Base-by-base conservation (phyloP, 2,113 vertebrate genomes). In the Lates calcarifer region DNA sequence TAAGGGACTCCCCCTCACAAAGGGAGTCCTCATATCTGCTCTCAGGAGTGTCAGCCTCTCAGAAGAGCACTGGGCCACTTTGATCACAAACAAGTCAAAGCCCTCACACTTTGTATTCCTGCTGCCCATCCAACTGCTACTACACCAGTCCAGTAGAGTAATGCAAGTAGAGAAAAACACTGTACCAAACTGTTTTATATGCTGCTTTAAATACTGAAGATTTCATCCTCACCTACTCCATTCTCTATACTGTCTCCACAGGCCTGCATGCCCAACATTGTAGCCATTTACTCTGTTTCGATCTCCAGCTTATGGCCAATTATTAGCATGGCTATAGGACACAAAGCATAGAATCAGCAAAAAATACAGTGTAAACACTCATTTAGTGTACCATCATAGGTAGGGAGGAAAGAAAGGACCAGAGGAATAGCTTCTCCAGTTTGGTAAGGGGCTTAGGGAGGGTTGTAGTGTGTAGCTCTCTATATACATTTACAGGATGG, bases 221-320 rank as follows among this genome's bases (percentile, higher is more conserved):
- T 72, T 86, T 82, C 60, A 86, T 86, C 75, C 55, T 71, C 75
- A 61, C 56, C 39, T 47, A 22, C 37, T 53, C 58, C 45, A 57
- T 76, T 64, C 63, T 68, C 76, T 35, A 8, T 43, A 69, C 22
- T 18, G 55, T 82, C 63, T 81, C 79, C 45, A 74, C 86, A 79
- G 87, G 89, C 80, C 76, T 88, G 74, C 74, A 58, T 35, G 62
- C 62, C 77, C 69, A 77, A 81, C 85, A 88, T 78, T 74, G n/a
- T 35, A 76, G 67, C 77, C 85, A 92, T 90, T 93, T 94, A 91
- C 85, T 90, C 74, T 86, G 80, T 87, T 93, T 92, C 86, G 76
- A 90, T 92, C 85, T 71, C 79, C 75, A 92, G 86, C 82, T 92
- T 90, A 90, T 85, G 81, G 88, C 81, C 90, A 91, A 93, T 93